Evolutionary conservation across 2,888 invertebrate species (phyloP).

Genomic region (Osedax frankpressi): DNA sequence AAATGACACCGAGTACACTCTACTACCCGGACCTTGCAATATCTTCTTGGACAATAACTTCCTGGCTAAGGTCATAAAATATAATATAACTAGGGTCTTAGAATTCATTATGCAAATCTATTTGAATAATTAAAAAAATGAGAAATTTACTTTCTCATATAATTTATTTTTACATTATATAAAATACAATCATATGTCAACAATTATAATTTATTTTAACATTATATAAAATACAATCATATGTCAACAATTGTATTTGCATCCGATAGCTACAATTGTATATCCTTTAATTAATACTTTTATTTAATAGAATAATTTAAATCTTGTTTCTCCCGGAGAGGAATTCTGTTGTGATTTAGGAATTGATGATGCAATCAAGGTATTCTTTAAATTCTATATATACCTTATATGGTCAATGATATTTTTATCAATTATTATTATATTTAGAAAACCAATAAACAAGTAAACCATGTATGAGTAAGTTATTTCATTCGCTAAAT

Average conservation of each 20-base stretch:
- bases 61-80: slow-evolving; percentile 45
- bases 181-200: no score
- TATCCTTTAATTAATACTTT: no score
- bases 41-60: slow-evolving; percentile 48
- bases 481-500: not conserved
- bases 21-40: slow-evolving; percentile 44
- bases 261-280: no score
- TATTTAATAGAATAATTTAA: not conserved
- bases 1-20: slow-evolving; percentile 42
- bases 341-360: not conserved
- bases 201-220: no score
- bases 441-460: no score
- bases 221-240: no score
- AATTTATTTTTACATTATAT: not conserved
- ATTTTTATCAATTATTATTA: not conserved
- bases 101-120: not conserved
- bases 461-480: not conserved
- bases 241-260: no score
- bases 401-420: no score
- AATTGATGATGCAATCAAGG: not conserved
- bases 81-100: no score
- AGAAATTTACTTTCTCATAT: not conserved
- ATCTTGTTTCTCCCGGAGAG: not conserved
- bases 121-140: not conserved
- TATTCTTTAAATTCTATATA: not conserved